Evolutionary conservation across 2,888 invertebrate genomes (phyloP).

Genomic region (Ophraella communa): DNA sequence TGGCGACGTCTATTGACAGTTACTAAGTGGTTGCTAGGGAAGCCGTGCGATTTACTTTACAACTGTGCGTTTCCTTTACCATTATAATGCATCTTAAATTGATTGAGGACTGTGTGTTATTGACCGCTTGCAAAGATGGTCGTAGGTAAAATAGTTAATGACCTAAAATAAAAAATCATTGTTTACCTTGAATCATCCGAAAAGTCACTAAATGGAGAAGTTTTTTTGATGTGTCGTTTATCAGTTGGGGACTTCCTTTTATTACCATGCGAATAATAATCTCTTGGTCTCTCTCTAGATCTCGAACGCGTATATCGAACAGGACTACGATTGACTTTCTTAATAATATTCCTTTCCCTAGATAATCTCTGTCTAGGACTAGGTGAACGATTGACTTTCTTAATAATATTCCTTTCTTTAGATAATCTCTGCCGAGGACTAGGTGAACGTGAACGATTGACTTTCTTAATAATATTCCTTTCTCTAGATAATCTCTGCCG

Average conservation of each 20-base stretch:
- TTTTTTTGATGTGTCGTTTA: background rate
- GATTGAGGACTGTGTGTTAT: too few species aligned
- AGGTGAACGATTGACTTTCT: conserved; percentile 11
- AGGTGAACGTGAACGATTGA: conserved; percentile 3
- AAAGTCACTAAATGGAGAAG: conserved; percentile 3
- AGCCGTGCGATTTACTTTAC: too few species aligned
- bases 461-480: too few species aligned
- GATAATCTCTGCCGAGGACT: conserved; percentile 9
- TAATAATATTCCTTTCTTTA: conserved; percentile 18
- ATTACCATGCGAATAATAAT: background rate
- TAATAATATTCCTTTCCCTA: conserved; percentile 19
- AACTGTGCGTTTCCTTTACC: too few species aligned
- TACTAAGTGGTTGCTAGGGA: too few species aligned
- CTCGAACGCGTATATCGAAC: conserved; percentile 5
- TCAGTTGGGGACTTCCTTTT: background rate
- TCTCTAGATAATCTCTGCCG: too few species aligned
- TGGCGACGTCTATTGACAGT: too few species aligned
- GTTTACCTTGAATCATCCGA: conserved; percentile 2
- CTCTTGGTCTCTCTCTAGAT: conserved; percentile 14
- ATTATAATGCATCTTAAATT: too few species aligned
- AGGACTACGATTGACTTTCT: background rate
- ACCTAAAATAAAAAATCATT: background rate
- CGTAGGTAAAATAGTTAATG: too few species aligned
- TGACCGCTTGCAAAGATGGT: too few species aligned
- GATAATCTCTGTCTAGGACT: conserved; percentile 20